Percentiles rank a stretch among this genome's conserved stretches.
Evolutionary conservation across 2,888 invertebrate species (phyloP).

Genomic region (Spatulosminthurus flaviceps): DNA sequence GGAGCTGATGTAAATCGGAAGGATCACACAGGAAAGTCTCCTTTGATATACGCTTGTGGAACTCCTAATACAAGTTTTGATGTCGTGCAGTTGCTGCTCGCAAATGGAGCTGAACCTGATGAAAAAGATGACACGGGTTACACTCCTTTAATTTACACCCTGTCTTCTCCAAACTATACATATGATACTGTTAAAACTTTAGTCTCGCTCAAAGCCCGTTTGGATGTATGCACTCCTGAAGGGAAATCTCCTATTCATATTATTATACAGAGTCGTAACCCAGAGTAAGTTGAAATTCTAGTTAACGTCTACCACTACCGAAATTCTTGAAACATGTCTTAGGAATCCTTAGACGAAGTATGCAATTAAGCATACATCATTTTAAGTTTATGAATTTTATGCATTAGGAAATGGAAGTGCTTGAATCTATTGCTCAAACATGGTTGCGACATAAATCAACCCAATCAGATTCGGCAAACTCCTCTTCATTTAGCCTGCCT

Average conservation of each 20-base stretch:
- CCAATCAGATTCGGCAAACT: slow-evolving; percentile 58
- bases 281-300: slow-evolving; percentile 50
- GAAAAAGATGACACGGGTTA: slow-evolving; percentile 56
- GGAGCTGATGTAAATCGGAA: slow-evolving; percentile 59
- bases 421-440: slow-evolving; percentile 58
- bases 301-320: neutral
- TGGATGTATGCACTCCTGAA: slow-evolving; percentile 52
- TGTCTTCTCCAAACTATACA: slow-evolving; percentile 55
- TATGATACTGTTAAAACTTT: slow-evolving; percentile 56
- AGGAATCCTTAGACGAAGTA: neutral
- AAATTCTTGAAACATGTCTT: slow-evolving; percentile 14
- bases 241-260: slow-evolving; percentile 60
- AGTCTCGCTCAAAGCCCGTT: slow-evolving; percentile 51
- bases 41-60: slow-evolving; percentile 55
- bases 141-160: slow-evolving; percentile 55
- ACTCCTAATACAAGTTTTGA: slow-evolving; percentile 47
- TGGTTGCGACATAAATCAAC: slow-evolving; percentile 56
- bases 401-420: slow-evolving; percentile 58
- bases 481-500: slow-evolving; percentile 59
- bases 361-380: neutral
- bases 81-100: slow-evolving; percentile 55
- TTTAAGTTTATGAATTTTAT: neutral
- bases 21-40: slow-evolving; percentile 56
- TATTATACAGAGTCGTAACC: slow-evolving; percentile 57
- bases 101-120: slow-evolving; percentile 56